Base-by-base conservation (phyloP, 2,888 invertebrate genomes). In the Sinelater perroti region DNA sequence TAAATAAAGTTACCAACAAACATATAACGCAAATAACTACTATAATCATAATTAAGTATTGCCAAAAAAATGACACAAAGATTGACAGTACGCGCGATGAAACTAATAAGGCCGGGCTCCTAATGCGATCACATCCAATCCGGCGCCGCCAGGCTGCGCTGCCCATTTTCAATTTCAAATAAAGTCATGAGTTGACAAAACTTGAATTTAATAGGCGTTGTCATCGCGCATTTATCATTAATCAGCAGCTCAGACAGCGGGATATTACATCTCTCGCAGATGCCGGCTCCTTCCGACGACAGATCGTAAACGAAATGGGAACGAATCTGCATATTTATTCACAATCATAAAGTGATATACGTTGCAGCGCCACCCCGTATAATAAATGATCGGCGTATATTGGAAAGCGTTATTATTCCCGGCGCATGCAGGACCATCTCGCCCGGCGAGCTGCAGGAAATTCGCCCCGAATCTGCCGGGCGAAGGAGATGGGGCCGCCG, bases 181-280 rank as follows among this genome's bases (percentile, higher is more conserved):
- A 52, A 46, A 58, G 52, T 58, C 33, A 42, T 44, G 46, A 58
- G 47, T 47, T 58, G 53, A 53, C 55, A 55, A 46, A 55, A 58
- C 58, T 58, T 40, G 46, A 58, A 58, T 58, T 58, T 52, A 58
- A 55, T 59, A 54, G 50, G 54, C 44, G 44, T 56, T 60, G 65
- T 64, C 61, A 57, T 57, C 70, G 69, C 70, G 69, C 66, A 69
- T 73, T 67, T 72, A 74, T 75, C 75, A 75, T 75, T 75, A 75
- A 75, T 75, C 75, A 75, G 73, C 62, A 60, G 49, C 68, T 66
- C 71, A 75, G 75, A 75, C 75, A 75, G 74, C 74, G 75, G 75
- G 75, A 75, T 75, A 75, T 75, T 75, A 72, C 75, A 71, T 74
- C 74, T 74, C 75, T 73, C 72, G 74, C 71, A 75, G 75, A 74